These are phyloP conservation scores for Varroa destructor DNA, from an alignment of 1,140 invertebrate genomes.

Conservation along the genomic window DNA sequence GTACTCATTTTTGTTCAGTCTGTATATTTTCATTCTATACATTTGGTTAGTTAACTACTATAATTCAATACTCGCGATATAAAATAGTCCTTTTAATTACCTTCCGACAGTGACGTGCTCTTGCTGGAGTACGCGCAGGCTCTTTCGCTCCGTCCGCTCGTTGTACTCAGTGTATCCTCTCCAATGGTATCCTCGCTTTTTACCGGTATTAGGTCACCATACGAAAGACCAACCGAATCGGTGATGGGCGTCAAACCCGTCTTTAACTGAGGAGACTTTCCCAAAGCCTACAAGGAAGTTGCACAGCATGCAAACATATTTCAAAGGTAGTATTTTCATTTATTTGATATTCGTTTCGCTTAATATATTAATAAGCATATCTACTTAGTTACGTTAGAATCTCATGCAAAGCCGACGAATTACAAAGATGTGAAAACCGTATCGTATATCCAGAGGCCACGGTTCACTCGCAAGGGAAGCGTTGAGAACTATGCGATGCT, in stretches of 20 bases:
- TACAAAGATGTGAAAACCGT: no score
- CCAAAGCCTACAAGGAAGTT: not conserved
- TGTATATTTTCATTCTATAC: no score
- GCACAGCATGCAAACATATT: not conserved
- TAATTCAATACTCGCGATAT: no score
- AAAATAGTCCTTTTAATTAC: slow-evolving; percentile 5
- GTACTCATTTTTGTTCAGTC: no score
- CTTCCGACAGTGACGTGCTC: slow-evolving; percentile 28
- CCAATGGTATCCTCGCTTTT: not conserved
- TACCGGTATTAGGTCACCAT: slow-evolving; percentile 9
- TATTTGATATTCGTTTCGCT: not conserved
- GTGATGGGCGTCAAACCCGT: slow-evolving; percentile 18
- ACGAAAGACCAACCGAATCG: slow-evolving; percentile 21
- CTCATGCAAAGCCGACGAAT: no score
- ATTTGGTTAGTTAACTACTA: no score
- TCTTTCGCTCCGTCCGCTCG: slow-evolving; percentile 14
- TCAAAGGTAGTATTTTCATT: slow-evolving; percentile 23
- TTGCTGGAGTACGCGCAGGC: slow-evolving; percentile 2
- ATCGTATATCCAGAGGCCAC: no score
- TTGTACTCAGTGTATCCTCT: slow-evolving; percentile 4
- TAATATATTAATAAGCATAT: no score
- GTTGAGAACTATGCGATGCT: not conserved
- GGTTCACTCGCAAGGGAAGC: no score
- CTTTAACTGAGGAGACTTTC: slow-evolving; percentile 10
- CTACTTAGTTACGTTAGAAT: no score